Base-by-base conservation (phyloP, 2,113 vertebrate genomes). In the Phaethon lepturus region DNA sequence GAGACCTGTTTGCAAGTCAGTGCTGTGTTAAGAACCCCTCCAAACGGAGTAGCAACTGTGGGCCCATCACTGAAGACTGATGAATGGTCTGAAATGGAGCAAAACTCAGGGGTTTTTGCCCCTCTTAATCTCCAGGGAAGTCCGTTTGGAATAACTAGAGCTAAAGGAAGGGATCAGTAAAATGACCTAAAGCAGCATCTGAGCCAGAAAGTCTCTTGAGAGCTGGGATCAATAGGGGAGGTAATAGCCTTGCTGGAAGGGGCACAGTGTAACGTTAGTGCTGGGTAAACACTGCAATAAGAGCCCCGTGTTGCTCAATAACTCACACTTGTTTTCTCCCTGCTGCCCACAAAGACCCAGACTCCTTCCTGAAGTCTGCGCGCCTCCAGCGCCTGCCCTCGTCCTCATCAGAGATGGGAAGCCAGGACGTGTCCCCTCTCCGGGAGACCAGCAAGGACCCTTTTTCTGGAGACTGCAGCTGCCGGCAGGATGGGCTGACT, bases 321-420 rank as follows among this genome's bases (percentile, higher is more conserved):
- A 35, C 85, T 94, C 47, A 90, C 78, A 10, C 53, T 76, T 92
- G 52, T 96, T 90, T 86, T 75, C 69, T 94, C 80, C 50, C 81
- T 56, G 38, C 42, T 86, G 76, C 85, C 22, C n/a, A 66, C 68
- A n/a, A 97, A 99, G 99, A 99, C 96, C 99, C 99, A 10, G 99
- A 99, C 95, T 98, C 98, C 89, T 99, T 99, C 97, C 97, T 99
- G 94, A 99, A 99, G 96, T 99, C 99, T 0, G 99, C 99, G 0
- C 98, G 99, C 18, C 99, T 99, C 25, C 99, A 99, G 98, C 99
- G 99, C 60, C 98, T 99, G 94, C 99, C 99, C 3, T 99, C 99
- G 0, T 99, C 99, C 0, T 99, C 99, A 0, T 99, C 99, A 0
- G 99, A 99, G 95, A 98, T 99, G 98, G 99, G 98, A 55, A 99